These are phyloP conservation scores for Palythoa caribaeorum DNA, from an alignment of 92 coral and sea anemone species.

Conservation along the genomic window DNA sequence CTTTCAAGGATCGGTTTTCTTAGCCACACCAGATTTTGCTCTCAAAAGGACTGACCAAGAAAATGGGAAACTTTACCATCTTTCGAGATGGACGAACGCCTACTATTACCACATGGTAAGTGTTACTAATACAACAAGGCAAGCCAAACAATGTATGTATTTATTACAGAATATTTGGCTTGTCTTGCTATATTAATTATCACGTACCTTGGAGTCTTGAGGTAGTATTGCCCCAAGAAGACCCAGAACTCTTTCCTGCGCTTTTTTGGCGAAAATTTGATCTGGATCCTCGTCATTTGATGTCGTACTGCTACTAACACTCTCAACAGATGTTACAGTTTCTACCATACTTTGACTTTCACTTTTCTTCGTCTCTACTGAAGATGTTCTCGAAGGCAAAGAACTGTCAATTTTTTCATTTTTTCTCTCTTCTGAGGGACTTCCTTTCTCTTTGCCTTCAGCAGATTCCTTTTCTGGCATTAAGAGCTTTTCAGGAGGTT, in stretches of 20 bases:
- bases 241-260: conserved; percentile 89
- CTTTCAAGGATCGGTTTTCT: too few relatives aligned
- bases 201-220: conserved; percentile 86
- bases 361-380: conserved; percentile 15
- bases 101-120: too few relatives aligned
- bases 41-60: too few relatives aligned
- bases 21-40: too few relatives aligned
- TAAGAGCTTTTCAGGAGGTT: neutral
- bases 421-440: neutral
- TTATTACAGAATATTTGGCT: neutral
- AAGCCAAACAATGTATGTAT: neutral
- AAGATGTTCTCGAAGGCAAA: neutral
- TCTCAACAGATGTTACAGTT: conserved; percentile 2
- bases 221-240: conserved; percentile 95
- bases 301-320: neutral
- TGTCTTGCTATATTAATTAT: neutral
- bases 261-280: conserved; percentile 74
- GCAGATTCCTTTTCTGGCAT: neutral
- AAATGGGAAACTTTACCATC: too few relatives aligned
- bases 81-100: too few relatives aligned
- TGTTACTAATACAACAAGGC: too few relatives aligned
- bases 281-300: conserved; percentile 74
- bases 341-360: neutral
- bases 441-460: neutral
- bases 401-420: conserved; percentile 7